Percentiles rank a stretch among this genome's conserved stretches.
phyloP scores from a whole-genome alignment of 2,113 vertebrate species.

The Mus musculus region DNA sequence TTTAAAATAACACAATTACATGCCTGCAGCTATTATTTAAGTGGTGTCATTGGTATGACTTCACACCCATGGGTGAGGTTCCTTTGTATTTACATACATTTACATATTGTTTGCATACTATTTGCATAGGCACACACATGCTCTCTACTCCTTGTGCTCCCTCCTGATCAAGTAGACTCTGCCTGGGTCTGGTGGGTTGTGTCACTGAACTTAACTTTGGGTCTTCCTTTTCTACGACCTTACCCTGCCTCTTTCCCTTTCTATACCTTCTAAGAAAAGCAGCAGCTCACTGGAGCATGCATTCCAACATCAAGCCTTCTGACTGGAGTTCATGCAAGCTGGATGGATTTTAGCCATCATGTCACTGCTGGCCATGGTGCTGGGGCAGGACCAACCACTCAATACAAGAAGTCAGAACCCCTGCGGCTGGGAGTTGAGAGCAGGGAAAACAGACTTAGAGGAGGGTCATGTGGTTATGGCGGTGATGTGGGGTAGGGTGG shows the following conservation, averaged over 20 bases:
- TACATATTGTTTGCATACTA: too few relatives aligned
- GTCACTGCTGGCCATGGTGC: not conserved
- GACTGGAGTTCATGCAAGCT: not conserved
- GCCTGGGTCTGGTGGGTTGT: not conserved
- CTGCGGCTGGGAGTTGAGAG: not conserved
- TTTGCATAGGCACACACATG: too few relatives aligned
- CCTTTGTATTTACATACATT: not conserved
- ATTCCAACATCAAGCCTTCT: not conserved
- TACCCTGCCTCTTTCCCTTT: constrained; percentile 26
- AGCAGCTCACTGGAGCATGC: not conserved
- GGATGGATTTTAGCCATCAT: not conserved
- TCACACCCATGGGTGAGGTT: not conserved
- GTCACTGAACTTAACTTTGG: not conserved
- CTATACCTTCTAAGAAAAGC: constrained; percentile 56
- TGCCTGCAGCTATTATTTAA: not conserved
- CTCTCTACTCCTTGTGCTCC: not conserved
- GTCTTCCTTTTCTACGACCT: constrained; percentile 48
- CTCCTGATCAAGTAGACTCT: not conserved
- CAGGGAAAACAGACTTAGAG: not conserved
- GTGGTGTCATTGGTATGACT: not conserved
- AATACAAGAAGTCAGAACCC: not conserved
- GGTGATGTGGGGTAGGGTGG: not conserved
- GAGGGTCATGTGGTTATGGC: not conserved
- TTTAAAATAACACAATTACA: not conserved
- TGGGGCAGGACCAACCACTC: not conserved